Base-by-base conservation (phyloP, 2,797 vertebrate species). In the Eulemur albifrons region DNA sequence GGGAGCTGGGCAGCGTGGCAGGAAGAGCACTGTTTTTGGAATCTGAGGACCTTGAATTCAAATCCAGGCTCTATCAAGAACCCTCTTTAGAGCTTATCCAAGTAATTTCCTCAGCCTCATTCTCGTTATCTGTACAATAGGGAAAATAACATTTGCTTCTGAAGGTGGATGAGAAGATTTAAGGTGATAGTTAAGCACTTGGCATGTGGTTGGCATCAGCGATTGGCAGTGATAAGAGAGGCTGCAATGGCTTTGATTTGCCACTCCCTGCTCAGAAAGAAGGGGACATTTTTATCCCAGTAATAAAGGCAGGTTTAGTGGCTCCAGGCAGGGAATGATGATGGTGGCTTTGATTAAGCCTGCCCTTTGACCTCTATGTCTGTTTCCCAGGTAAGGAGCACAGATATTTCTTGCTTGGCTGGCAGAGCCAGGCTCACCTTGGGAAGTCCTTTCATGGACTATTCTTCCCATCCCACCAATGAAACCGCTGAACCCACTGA, bases 401-500 rank as follows among this genome's bases (percentile, higher is more conserved):
- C 15, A 50, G 27, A 52, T 40, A 18, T 6, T 83, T 40, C 80
- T 25, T 0, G 70, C 52, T n/a, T 80, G 75, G 79, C 63, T 77
- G 13, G 35, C 59, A 84, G 59, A 90, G 65, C 9, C 32, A 61
- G 17, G 27, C 75, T 97, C 75, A n/a, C 61, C 48, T 87, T 90
- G 86, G 93, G 80, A 94, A 69, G 85, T 50, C 73, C 32, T 88
- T 87, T 75, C 25, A 6, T 50, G 67, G 45, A 23, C 54, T 45
- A 75, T 32, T 80, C 63, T 80, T 85, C 50, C 32, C 76, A 25
- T 79, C 85, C 38, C 48, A 91, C 75, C 40, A 67, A 7, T 21
- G 80, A 95, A 83, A 81, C 57, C 73, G 50, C 85, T 79, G 87
- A 95, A 80, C 84, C 52, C 73, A 54, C 85, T 79, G 87, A 77